Conservation (phyloP, 2,797 vertebrate genomes). For the Enteromius fasciolatus region DNA sequence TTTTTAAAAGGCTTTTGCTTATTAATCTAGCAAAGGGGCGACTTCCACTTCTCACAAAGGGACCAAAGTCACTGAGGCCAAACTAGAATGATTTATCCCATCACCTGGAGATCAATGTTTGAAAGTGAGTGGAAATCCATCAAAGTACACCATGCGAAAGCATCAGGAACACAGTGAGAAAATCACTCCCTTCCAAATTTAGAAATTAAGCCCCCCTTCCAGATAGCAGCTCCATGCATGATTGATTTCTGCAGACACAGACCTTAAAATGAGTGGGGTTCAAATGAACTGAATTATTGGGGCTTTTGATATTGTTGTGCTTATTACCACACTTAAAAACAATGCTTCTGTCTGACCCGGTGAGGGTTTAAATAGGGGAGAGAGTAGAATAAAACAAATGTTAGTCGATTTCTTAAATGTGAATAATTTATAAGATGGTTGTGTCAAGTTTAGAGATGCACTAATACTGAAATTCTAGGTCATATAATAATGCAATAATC, state of each 20-base stretch:
- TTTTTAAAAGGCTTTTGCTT: conserved; percentile 21
- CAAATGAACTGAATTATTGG: conserved; percentile 32
- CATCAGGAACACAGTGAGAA: conserved; percentile 60
- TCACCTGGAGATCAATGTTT: conserved; percentile 71
- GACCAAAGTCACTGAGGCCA: conserved; percentile 19
- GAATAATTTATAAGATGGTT: background rate
- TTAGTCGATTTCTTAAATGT: conserved; percentile 1
- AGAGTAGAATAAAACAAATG: conserved; percentile 10
- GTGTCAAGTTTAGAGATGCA: background rate
- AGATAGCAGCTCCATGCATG: conserved; percentile 33
- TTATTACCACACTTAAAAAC: conserved; percentile 37
- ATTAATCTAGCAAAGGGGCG: conserved; percentile 21
- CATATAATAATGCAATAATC: background rate
- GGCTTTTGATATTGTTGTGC: conserved; percentile 18
- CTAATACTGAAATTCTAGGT: background rate
- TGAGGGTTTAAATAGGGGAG: conserved; percentile 3
- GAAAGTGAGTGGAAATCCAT: conserved; percentile 72
- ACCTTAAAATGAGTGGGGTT: conserved; percentile 45
- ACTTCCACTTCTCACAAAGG: conserved; percentile 16
- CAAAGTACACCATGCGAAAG: conserved; percentile 71
- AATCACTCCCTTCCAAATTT: conserved; percentile 65
- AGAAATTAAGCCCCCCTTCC: conserved; percentile 66
- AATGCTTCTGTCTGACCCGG: conserved; percentile 4
- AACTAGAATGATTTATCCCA: conserved; percentile 64
- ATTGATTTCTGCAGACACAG: conserved; percentile 38